Percentiles rank a stretch among this genome's conserved stretches.
These are phyloP conservation scores for Erpornis zantholeuca DNA, from an alignment of 2,113 vertebrate genomes.

Conservation along the genomic window DNA sequence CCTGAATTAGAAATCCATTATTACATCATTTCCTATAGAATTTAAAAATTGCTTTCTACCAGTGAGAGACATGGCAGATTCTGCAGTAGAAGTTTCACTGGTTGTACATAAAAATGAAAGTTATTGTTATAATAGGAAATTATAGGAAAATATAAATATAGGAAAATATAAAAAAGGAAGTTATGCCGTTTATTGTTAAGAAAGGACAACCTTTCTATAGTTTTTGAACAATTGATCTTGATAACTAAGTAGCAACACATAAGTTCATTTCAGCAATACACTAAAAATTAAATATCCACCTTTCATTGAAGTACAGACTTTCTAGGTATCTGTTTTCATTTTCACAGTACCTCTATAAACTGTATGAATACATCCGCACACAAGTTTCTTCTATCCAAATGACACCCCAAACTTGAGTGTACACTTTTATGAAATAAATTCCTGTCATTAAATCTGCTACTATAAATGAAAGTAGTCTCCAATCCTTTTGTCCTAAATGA, in stretches of 20 bases:
- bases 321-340: not conserved
- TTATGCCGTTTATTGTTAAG: not conserved
- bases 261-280: not conserved
- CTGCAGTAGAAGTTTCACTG: not conserved
- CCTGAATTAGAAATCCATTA: not conserved
- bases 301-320: not conserved
- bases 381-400: not conserved
- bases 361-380: not conserved
- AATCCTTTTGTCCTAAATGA: not conserved
- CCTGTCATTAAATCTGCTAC: not conserved
- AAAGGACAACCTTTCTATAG: not conserved
- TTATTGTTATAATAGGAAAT: not conserved
- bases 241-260: not conserved
- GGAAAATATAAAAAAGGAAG: too few relatives aligned
- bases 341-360: not conserved
- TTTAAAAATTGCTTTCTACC: constrained; percentile 11
- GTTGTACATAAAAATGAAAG: not conserved
- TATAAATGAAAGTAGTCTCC: not conserved
- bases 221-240: not conserved
- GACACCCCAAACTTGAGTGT: not conserved
- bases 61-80: not conserved
- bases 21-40: constrained; percentile 14
- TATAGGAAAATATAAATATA: too few relatives aligned
- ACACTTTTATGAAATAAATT: not conserved
- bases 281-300: not conserved